Evolutionary conservation across 2,888 invertebrate genomes (phyloP).

Genomic region (Sinopyrophorus schimmeli): DNA sequence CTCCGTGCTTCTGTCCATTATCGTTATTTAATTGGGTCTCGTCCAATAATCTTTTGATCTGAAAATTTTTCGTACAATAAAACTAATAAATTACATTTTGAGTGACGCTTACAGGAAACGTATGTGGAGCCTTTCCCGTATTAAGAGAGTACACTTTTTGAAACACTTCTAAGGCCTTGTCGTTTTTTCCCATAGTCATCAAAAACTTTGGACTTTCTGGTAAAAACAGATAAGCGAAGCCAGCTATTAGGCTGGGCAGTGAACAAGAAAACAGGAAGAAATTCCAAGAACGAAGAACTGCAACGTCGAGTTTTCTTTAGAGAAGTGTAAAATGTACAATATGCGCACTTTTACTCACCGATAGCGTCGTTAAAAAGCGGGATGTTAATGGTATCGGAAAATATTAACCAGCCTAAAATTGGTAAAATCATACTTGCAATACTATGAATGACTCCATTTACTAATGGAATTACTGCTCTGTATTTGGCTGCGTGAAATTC

Average conservation of each 20-base stretch:
- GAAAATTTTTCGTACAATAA: conserved; percentile 38
- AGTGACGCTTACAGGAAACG: conserved; percentile 65
- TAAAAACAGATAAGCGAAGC: conserved; percentile 62
- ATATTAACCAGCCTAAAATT: conserved; percentile 71
- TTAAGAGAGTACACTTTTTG: conserved; percentile 67
- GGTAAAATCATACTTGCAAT: conserved; percentile 67
- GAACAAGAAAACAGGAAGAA: conserved; percentile 63
- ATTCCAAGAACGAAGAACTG: conserved; percentile 67
- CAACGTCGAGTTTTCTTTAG: conserved; percentile 12
- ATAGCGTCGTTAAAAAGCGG: conserved; percentile 5
- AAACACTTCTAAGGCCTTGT: conserved; percentile 68
- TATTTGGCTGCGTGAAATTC: conserved; percentile 72
- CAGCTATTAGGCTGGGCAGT: conserved; percentile 69
- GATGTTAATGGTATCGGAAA: conserved; percentile 64
- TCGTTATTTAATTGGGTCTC: conserved; percentile 43
- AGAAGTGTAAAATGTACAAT: not conserved
- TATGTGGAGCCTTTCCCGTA: conserved; percentile 62
- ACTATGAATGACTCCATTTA: conserved; percentile 69
- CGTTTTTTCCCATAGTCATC: conserved; percentile 68
- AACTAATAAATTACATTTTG: not conserved
- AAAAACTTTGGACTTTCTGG: conserved; percentile 83
- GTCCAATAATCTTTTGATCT: conserved; percentile 52
- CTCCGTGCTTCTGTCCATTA: conserved; percentile 51
- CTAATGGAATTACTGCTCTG: conserved; percentile 66
- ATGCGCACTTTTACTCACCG: conserved; percentile 8